phyloP scores from a whole-genome alignment of 2,797 vertebrate genomes.

The Coregonus ussuriensis region DNA sequence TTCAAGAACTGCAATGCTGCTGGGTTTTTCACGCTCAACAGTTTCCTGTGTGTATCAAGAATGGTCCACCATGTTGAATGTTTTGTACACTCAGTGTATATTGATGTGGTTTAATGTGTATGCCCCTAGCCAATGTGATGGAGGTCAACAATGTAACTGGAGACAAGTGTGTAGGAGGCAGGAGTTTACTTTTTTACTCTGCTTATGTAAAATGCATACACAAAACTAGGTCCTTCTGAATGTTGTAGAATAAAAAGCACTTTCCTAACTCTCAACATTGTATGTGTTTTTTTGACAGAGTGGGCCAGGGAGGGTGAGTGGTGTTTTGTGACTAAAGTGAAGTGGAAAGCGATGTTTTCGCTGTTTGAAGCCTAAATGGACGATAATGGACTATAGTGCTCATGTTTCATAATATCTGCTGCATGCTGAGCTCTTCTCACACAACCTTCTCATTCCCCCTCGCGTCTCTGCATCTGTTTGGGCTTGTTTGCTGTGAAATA shows the following conservation, averaged over 20 bases:
- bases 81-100: too few species aligned
- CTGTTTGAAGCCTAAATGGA: constrained; percentile 57
- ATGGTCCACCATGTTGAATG: too few species aligned
- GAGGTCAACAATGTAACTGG: neutral
- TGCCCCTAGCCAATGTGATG: too few species aligned
- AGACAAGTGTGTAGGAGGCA: neutral
- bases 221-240: neutral
- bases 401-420: constrained; percentile 42
- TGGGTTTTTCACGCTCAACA: too few species aligned
- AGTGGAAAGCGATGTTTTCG: constrained; percentile 50
- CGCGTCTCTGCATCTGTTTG: neutral
- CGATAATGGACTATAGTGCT: constrained; percentile 46
- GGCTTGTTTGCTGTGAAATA: neutral
- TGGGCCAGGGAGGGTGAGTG: neutral
- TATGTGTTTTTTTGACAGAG: neutral
- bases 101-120: too few species aligned
- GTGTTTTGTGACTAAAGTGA: constrained; percentile 40
- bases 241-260: neutral
- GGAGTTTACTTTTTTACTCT: neutral
- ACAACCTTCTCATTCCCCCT: neutral
- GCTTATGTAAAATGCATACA: neutral
- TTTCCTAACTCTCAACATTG: neutral
- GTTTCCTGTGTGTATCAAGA: too few species aligned
- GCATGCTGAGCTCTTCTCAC: neutral
- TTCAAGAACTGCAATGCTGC: too few species aligned